Percentiles rank a stretch among this genome's conserved stretches.
phyloP scores from a whole-genome alignment of 2,797 vertebrate species.

The Morus bassanus region DNA sequence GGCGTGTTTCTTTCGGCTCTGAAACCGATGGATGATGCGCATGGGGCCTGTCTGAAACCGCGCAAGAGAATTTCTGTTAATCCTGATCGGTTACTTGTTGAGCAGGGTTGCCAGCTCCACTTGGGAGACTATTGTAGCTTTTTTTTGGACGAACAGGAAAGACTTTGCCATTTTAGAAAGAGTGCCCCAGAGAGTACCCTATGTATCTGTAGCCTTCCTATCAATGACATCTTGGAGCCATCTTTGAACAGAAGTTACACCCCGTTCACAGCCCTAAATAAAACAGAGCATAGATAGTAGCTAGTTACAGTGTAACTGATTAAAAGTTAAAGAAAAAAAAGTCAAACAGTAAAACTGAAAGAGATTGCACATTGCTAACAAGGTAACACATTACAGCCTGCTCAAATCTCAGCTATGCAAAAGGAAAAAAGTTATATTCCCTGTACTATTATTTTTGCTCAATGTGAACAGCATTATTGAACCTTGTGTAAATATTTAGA shows the following conservation, averaged over 20 bases:
- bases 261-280: neutral
- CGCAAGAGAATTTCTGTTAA: neutral
- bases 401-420: neutral
- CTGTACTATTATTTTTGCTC: neutral
- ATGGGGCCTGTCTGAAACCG: neutral
- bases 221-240: neutral
- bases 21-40: neutral
- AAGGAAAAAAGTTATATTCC: neutral
- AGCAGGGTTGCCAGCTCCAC: neutral
- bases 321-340: neutral
- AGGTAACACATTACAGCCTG: neutral
- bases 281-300: neutral
- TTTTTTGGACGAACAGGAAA: neutral
- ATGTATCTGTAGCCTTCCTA: neutral
- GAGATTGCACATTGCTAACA: neutral
- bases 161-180: neutral
- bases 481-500: neutral
- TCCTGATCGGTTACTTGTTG: neutral
- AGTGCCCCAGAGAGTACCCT: neutral
- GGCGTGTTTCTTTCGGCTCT: accelerated
- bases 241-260: neutral
- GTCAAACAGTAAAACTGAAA: neutral
- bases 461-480: neutral
- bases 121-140: neutral
- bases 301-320: neutral